phyloP scores from a whole-genome alignment of 2,888 invertebrate genomes.

The Chaitophorus viminalis region DNA sequence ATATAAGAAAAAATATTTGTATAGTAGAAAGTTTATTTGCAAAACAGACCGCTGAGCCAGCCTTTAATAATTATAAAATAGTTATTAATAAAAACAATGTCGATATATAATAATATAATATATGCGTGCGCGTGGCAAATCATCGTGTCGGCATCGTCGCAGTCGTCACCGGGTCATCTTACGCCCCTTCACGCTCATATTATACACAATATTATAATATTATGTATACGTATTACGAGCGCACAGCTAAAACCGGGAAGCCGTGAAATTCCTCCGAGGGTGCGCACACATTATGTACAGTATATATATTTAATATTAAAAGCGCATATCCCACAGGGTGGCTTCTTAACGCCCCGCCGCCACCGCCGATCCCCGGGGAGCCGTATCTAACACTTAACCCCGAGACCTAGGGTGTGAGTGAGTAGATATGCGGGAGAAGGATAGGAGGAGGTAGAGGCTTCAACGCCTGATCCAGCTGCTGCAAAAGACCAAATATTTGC shows the following conservation, averaged over 20 bases:
- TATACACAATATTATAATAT: background rate
- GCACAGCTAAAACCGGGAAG: slow-evolving; percentile 56
- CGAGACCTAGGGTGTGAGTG: background rate
- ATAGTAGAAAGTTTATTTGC: too few species aligned
- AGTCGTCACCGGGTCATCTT: background rate
- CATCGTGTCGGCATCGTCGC: background rate
- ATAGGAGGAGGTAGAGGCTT: background rate
- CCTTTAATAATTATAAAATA: too few species aligned
- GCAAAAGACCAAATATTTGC: slow-evolving; percentile 50
- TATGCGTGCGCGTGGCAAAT: background rate
- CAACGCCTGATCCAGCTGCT: slow-evolving; percentile 17
- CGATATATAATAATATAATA: background rate
- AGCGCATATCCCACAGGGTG: slow-evolving; percentile 58
- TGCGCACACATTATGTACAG: slow-evolving; percentile 23
- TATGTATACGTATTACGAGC: background rate
- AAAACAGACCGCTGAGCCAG: too few species aligned
- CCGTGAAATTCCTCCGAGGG: slow-evolving; percentile 61
- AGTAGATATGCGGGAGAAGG: background rate
- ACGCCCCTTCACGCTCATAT: too few species aligned
- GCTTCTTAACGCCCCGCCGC: slow-evolving; percentile 54
- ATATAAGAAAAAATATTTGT: too few species aligned
- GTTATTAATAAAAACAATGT: too few species aligned
- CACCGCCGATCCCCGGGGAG: slow-evolving; percentile 51
- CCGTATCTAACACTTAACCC: slow-evolving; percentile 61
- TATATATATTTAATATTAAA: slow-evolving; percentile 59